Evolutionary conservation across 2,797 vertebrate species (phyloP).

Genomic region (Eulemur coronatus): DNA sequence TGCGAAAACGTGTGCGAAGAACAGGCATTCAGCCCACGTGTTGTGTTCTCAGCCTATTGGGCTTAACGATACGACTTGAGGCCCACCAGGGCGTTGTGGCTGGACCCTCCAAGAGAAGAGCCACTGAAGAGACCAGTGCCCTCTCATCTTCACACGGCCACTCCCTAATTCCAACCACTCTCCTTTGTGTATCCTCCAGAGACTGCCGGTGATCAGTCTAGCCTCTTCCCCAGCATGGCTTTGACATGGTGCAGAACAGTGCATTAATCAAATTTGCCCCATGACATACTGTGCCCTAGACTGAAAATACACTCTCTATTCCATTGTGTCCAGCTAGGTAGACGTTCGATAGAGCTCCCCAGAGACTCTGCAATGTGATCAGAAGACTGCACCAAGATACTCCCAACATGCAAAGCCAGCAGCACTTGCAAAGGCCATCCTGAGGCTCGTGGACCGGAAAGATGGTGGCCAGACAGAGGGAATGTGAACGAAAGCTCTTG

Average conservation of each 20-base stretch:
- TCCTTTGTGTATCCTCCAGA: not conserved
- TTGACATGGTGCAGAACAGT: not conserved
- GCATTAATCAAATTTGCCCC: not conserved
- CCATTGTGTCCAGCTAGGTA: not conserved
- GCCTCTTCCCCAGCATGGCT: not conserved
- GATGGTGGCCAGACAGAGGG: not conserved
- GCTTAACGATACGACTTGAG: accelerated
- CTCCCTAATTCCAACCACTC: not conserved
- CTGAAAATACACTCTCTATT: not conserved
- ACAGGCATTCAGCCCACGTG: accelerated
- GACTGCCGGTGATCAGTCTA: not conserved
- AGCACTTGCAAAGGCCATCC: not conserved
- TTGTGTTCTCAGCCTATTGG: too few species aligned
- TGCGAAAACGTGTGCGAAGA: not conserved
- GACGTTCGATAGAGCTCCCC: not conserved
- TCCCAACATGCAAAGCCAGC: not conserved
- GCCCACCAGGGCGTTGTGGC: too few species aligned
- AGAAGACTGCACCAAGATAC: not conserved
- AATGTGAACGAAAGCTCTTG: not conserved
- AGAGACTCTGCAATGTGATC: not conserved
- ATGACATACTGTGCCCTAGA: not conserved
- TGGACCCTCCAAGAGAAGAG: not conserved
- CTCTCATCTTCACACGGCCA: accelerated
- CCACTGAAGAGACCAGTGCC: not conserved
- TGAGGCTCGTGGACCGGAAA: not conserved